Conservation (phyloP, 2,113 vertebrate species). For the Heterochromis multidens region DNA sequence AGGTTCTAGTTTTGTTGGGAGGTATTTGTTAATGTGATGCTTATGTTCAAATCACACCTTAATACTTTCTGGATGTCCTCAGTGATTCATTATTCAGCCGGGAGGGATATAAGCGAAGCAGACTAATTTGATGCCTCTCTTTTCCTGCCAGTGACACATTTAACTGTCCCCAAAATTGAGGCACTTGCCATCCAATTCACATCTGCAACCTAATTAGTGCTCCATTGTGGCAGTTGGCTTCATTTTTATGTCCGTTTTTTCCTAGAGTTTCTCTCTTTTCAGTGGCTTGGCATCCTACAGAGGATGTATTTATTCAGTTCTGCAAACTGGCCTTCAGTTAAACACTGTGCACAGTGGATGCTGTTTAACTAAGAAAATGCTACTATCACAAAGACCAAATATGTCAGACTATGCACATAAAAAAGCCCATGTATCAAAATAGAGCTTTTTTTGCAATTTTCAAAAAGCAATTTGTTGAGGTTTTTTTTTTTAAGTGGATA, state of each 20-base stretch:
- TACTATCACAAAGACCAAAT: neutral
- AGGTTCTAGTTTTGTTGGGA: neutral
- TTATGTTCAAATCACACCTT: neutral
- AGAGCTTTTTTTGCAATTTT: neutral
- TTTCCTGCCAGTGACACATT: slow-evolving; percentile 35
- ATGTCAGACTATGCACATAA: neutral
- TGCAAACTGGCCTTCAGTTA: slow-evolving; percentile 18
- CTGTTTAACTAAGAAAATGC: neutral
- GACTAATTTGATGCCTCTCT: slow-evolving; percentile 38
- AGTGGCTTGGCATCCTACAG: neutral
- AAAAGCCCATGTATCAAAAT: neutral
- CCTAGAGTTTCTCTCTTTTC: neutral
- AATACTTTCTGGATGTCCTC: neutral
- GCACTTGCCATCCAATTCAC: slow-evolving; percentile 34
- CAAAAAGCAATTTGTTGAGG: neutral
- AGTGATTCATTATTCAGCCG: slow-evolving; percentile 15
- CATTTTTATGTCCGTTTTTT: neutral
- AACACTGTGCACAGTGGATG: neutral
- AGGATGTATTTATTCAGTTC: slow-evolving; percentile 15
- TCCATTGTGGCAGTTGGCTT: slow-evolving; percentile 33
- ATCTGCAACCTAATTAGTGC: slow-evolving; percentile 54
- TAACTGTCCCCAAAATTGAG: slow-evolving; percentile 36
- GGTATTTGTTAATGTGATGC: neutral
- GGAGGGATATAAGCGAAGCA: neutral
- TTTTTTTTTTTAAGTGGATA: neutral